A percentile compares a stretch with the other conserved stretches of the same genome.
These are phyloP conservation scores for Bugulina stolonifera DNA, from an alignment of 2,888 invertebrate species.

Conservation along the genomic window DNA sequence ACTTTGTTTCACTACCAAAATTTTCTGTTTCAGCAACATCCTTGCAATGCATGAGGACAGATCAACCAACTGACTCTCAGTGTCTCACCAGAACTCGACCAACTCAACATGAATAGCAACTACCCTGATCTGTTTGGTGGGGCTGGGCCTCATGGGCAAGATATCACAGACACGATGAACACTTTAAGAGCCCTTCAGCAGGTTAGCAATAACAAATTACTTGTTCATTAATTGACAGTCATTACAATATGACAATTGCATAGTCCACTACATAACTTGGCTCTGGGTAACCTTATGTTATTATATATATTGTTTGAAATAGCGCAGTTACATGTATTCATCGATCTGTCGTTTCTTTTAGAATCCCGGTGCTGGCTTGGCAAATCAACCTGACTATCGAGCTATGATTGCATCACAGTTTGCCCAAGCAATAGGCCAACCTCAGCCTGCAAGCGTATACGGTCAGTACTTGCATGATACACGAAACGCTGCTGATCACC, in stretches of 20 bases:
- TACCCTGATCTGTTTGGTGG: neutral
- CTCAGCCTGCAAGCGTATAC: neutral
- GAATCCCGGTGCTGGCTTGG: neutral
- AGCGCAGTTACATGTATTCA: too few relatives aligned
- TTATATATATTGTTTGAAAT: too few relatives aligned
- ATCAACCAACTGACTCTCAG: too few relatives aligned
- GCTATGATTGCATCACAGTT: neutral
- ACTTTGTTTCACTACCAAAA: too few relatives aligned
- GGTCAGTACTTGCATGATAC: neutral
- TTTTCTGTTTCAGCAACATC: too few relatives aligned
- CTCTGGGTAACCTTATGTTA: too few relatives aligned
- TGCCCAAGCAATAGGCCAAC: neutral
- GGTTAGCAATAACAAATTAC: neutral
- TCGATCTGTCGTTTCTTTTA: too few relatives aligned
- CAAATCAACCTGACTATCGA: neutral
- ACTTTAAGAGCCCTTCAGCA: constrained; percentile 5
- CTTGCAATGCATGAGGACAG: too few relatives aligned
- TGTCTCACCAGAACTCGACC: too few relatives aligned
- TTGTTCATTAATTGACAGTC: too few relatives aligned
- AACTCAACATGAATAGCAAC: neutral
- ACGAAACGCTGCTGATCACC: neutral
- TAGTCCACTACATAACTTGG: too few relatives aligned
- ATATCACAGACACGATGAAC: neutral
- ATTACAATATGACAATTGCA: too few relatives aligned
- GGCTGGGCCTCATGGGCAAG: neutral